Evolutionary conservation across 1,140 invertebrate genomes (phyloP).

Genomic region (Ephestia elutella): DNA sequence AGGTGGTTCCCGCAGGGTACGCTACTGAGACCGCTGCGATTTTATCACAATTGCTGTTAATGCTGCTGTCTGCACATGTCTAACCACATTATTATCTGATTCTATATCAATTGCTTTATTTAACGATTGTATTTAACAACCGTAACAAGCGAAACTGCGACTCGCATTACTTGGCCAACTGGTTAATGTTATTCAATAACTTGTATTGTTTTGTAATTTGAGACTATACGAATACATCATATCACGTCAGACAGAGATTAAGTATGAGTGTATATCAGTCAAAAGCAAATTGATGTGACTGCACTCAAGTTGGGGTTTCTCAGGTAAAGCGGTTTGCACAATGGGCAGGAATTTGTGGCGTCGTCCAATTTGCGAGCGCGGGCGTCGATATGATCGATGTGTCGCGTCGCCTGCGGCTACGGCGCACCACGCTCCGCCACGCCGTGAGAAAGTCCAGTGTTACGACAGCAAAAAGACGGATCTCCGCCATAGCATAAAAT

Average conservation of each 20-base stretch:
- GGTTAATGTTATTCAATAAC: neutral
- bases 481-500: neutral
- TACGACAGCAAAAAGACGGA: constrained; percentile 6
- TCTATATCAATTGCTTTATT: constrained; percentile 6
- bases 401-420: constrained; percentile 7
- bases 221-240: neutral
- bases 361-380: constrained; percentile 1
- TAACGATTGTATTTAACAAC: neutral
- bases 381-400: constrained; percentile 8
- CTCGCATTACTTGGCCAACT: neutral
- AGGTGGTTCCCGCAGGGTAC: constrained; percentile 41
- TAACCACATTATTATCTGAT: neutral
- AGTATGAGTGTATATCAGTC: neutral
- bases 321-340: constrained; percentile 2
- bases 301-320: neutral
- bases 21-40: constrained; percentile 37
- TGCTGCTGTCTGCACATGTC: constrained; percentile 6
- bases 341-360: neutral
- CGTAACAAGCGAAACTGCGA: neutral
- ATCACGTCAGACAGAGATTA: neutral
- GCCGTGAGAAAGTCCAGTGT: constrained; percentile 5
- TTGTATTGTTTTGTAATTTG: neutral
- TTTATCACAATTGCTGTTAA: constrained; percentile 19
- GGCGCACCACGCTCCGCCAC: neutral
- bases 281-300: neutral